Evolutionary conservation across 2,797 vertebrate genomes (phyloP).

Genomic region (Pantherophis alleghaniensis): DNA sequence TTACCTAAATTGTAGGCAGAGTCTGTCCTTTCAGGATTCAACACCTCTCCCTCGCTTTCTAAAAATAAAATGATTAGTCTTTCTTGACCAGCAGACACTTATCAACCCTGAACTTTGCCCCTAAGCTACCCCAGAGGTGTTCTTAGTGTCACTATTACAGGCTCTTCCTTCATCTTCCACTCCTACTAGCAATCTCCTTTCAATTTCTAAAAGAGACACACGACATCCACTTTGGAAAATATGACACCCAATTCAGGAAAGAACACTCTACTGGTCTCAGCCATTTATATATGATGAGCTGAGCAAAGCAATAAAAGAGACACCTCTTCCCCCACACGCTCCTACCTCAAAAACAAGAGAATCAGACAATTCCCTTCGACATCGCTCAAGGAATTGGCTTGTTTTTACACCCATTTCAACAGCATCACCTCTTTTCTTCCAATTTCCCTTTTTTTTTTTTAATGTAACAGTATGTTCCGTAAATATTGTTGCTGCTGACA

Average conservation of each 20-base stretch:
- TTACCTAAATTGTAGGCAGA: not conserved
- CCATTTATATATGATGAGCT: conserved; percentile 49
- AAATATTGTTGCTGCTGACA: conserved; percentile 66
- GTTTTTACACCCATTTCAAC: conserved; percentile 41
- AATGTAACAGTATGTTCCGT: conserved; percentile 56
- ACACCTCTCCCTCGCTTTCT: not conserved
- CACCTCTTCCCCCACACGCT: not conserved
- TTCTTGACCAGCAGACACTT: not conserved
- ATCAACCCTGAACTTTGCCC: not conserved
- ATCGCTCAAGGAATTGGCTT: conserved; percentile 10
- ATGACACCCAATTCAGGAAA: conserved; percentile 51
- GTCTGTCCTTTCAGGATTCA: not conserved
- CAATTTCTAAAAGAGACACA: not conserved
- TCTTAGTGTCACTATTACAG: conserved; percentile 10
- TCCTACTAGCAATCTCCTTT: not conserved
- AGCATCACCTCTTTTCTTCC: conserved; percentile 54
- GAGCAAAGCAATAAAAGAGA: conserved; percentile 30
- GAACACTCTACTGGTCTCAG: conserved; percentile 41
- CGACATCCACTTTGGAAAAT: conserved; percentile 32
- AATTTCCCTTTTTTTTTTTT: conserved; percentile 50
- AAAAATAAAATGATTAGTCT: not conserved
- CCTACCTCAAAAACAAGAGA: not conserved
- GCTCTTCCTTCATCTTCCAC: not conserved
- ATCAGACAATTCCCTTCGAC: conserved; percentile 28
- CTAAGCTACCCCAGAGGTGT: conserved; percentile 1